Percentiles rank a stretch among this genome's conserved stretches.
Conservation (phyloP, 2,888 invertebrate genomes). For the Drosophila algonquin region DNA sequence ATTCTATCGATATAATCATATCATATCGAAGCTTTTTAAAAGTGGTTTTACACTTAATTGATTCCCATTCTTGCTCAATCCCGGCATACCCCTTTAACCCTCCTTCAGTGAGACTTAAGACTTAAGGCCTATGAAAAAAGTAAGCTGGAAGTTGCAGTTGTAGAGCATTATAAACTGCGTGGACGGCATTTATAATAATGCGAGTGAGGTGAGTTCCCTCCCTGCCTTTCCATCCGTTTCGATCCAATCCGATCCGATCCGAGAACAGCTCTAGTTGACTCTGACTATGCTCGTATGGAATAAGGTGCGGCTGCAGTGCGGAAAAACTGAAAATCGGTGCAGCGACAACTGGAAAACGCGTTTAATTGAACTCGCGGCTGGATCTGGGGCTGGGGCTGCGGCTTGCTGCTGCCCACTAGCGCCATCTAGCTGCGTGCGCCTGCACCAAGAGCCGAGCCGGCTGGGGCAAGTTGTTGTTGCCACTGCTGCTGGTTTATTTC, state of each 20-base stretch:
- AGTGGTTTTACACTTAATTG: no score
- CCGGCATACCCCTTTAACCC: not conserved
- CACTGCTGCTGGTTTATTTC: constrained; percentile 30
- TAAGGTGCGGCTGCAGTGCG: constrained; percentile 76
- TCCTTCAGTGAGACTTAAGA: no score
- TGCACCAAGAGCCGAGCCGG: constrained; percentile 61
- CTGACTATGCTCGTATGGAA: constrained; percentile 34
- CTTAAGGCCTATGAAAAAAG: constrained; percentile 20
- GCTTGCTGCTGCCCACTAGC: constrained; percentile 64
- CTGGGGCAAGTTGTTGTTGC: constrained; percentile 42
- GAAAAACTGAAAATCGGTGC: constrained; percentile 60
- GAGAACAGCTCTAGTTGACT: constrained; percentile 23
- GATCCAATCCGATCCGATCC: not conserved
- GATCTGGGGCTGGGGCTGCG: not conserved
- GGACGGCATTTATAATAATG: constrained; percentile 82
- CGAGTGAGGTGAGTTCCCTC: constrained; percentile 27
- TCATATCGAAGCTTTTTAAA: no score
- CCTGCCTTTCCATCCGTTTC: not conserved
- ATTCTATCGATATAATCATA: no score
- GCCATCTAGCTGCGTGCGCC: constrained; percentile 75
- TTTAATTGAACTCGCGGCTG: constrained; percentile 66
- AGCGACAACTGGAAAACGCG: constrained; percentile 65
- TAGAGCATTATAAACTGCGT: constrained; percentile 79
- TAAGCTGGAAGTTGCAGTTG: constrained; percentile 61
- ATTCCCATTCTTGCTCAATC: not conserved